These are phyloP conservation scores for Vulpes lagopus DNA, from an alignment of 2,113 vertebrate species.

Conservation along the genomic window DNA sequence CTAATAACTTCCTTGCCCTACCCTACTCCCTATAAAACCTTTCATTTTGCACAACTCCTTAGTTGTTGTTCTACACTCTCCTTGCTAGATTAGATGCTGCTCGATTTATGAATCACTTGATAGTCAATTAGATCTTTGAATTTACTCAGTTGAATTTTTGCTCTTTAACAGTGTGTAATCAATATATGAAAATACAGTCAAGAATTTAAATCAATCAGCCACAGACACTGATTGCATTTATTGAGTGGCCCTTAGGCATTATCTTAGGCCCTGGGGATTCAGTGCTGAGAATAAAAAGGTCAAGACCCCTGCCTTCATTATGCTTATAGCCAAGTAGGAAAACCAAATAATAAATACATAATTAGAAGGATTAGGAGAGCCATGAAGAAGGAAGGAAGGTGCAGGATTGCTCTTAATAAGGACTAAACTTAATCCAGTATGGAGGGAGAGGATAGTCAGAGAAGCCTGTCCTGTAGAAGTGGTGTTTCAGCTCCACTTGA, in stretches of 20 bases:
- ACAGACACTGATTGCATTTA: slow-evolving; percentile 2
- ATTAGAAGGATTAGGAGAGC: background rate
- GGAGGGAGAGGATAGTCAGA: background rate
- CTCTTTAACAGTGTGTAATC: background rate
- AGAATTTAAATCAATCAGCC: background rate
- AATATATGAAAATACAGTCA: background rate
- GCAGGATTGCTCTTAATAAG: background rate
- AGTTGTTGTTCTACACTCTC: background rate
- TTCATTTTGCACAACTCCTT: background rate
- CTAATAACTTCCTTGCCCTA: background rate
- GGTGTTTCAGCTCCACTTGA: background rate
- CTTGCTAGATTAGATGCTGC: background rate
- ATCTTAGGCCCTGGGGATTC: background rate
- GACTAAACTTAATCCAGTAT: background rate
- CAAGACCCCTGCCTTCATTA: background rate
- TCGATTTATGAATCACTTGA: background rate
- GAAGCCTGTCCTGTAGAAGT: background rate
- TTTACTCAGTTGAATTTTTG: background rate
- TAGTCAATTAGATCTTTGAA: background rate
- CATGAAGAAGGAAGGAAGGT: background rate
- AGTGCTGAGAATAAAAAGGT: background rate
- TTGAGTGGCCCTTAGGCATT: background rate
- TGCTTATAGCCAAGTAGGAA: background rate
- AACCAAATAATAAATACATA: background rate
- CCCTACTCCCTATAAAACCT: background rate